Base-by-base conservation (phyloP, 2,797 vertebrate species). In the Myotis myotis region DNA sequence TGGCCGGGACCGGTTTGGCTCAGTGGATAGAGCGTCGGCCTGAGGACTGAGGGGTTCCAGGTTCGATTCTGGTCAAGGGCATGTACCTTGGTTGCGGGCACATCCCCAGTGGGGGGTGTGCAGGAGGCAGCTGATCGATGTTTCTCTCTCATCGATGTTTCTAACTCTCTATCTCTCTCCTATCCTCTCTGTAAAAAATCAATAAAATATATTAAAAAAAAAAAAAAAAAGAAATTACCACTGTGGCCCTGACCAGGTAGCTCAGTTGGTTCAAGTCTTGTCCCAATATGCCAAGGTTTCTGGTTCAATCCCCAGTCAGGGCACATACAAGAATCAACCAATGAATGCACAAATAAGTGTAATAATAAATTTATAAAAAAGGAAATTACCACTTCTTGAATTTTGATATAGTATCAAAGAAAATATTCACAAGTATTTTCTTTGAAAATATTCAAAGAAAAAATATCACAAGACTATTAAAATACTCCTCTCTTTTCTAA, bases 391-490 rank as follows among this genome's bases (percentile, higher is more conserved):
- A 47, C 20, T 79, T 87, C 25, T 62, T 75, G 89, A 78, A 33
- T 89, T 90, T 93, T 85, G 38, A 81, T 80, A 15, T 75, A 86
- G 22, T 88, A 41, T 70, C 68, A 76, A 88, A 75, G 78, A 87
- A 90, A 88, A 84, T 91, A 70, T 55, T 16, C 57, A 53, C 44
- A 83, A 13, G 19, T 79, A 62, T 55, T 38, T 38, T 38, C 38
- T 38, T 38, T 38, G 38, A 38, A 38, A 38, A 38, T 38, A 38
- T 6, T 38, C 38, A 38, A 38, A 38, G 38, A 38, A 38, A 38
- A 38, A 38, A 38, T 38, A 38, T 38, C 38, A 38, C 38, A 38
- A 38, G 36, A 53, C 49, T 84, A 60, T 68, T 94, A 88, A 89
- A 86, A 75, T 81, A 81, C 25, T 86, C 36, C 28, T 78, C 55